Conservation (phyloP, 2,113 vertebrate species). For the Antechinus stuartii region DNA sequence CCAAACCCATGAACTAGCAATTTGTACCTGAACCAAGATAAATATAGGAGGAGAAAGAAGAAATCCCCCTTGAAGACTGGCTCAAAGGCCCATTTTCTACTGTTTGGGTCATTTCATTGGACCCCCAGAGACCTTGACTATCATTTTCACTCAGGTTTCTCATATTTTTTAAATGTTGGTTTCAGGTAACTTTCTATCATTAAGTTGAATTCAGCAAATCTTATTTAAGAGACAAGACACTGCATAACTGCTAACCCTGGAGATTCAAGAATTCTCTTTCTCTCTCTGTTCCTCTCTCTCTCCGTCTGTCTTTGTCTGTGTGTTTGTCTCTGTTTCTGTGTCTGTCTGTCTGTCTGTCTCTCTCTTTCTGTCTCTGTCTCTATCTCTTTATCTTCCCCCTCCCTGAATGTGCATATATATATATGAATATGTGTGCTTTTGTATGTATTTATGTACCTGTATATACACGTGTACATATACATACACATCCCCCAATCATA, state of each 20-base stretch:
- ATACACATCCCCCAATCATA: neutral
- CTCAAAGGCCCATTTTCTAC: neutral
- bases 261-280: neutral
- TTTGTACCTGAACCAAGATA: neutral
- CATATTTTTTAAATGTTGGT: neutral
- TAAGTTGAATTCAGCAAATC: neutral
- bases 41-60: neutral
- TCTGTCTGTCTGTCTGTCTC: too few relatives aligned
- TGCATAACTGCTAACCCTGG: neutral
- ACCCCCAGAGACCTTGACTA: neutral
- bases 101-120: neutral
- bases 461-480: too few relatives aligned
- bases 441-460: too few relatives aligned
- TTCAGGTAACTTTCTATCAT: neutral
- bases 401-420: neutral
- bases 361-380: too few relatives aligned
- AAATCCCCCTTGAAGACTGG: slow-evolving; percentile 1
- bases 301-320: too few relatives aligned
- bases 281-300: too few relatives aligned
- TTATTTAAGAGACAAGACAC: neutral
- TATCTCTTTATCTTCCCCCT: neutral
- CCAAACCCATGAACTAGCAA: neutral
- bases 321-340: too few relatives aligned
- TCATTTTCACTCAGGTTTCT: slow-evolving; percentile 19
- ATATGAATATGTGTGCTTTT: accelerated